Base-by-base conservation (phyloP, 2,797 vertebrate species). In the Babyrousa celebensis region DNA sequence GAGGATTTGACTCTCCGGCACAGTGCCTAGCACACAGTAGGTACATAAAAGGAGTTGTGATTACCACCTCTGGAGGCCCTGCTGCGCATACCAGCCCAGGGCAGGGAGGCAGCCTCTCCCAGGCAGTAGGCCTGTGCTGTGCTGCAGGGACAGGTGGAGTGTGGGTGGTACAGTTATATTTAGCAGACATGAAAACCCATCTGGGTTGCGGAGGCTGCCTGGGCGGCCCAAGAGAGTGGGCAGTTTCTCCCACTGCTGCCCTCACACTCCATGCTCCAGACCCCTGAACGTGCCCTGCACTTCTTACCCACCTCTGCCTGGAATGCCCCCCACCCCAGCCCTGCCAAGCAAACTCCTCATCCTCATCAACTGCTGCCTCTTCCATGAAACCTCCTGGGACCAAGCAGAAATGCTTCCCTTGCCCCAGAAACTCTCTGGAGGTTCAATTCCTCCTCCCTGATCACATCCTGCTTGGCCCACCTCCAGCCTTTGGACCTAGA, bases 81-180 rank as follows among this genome's bases (percentile, higher is more conserved):
- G n/a, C 6, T 21, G 79, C 63, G 65, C 91, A 54, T 11, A 36
- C 52, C 29, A 83, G 80, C 43, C 48, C 20, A 4, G 17, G 60
- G 12, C 52, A 25, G 43, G 43, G 52, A 86, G 77, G 40, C 65
- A 80, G 79, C 58, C 43, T 86, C 29, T 80, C 56, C 67, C 65
- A 70, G 91, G 85, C 63, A 54, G 20, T 1, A 36, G 68, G 92
- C 77, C 84, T 58, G 15, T n/a, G 79, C 77, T 80, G 27, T 48
- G 85, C 65, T 54, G 27, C 74, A 89, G 93, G 27, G 87, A 94
- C 97, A 97, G 94, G 86, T 92, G 96, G 93, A 63, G 29, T 74
- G 96, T 96, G 93, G 96, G 97, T 67, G 95, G 87, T 6, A 27
- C 48, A 70, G 84, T 89, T 97, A 96, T 95, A 96, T 93, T 97